phyloP scores from a whole-genome alignment of 2,888 invertebrate genomes.

The Cecidostiba fungosa region DNA sequence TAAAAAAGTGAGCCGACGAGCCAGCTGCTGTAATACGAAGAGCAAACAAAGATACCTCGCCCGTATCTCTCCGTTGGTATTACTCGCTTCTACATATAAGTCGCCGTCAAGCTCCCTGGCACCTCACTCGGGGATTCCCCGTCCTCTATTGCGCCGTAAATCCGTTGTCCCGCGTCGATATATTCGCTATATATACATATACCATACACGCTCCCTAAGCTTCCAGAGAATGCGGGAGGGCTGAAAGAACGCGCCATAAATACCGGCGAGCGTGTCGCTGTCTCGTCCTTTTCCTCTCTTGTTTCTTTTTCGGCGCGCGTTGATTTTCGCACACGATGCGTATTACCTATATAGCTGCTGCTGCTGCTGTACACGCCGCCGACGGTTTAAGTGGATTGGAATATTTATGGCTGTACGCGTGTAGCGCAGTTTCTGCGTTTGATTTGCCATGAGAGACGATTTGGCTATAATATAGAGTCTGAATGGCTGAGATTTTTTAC shows the following conservation, averaged over 20 bases:
- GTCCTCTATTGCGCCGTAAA: constrained; percentile 26
- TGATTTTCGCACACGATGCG: constrained; percentile 3
- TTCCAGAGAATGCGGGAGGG: constrained; percentile 4
- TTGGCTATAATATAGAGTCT: not conserved
- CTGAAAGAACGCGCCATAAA: constrained; percentile 42
- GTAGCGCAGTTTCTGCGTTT: not conserved
- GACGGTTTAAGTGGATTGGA: constrained; percentile 31
- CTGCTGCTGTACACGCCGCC: not conserved
- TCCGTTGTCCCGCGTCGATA: constrained; percentile 39
- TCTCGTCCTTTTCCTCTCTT: not conserved
- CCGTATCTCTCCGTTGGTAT: not conserved
- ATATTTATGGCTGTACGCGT: constrained; percentile 12
- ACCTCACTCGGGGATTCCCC: constrained; percentile 36
- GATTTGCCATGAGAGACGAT: not conserved
- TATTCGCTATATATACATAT: not conserved
- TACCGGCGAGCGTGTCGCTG: constrained; percentile 22
- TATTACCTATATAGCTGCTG: no score
- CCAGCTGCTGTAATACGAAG: not conserved
- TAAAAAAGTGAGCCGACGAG: no score
- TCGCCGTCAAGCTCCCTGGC: constrained; percentile 7
- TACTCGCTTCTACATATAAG: not conserved
- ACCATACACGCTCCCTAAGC: constrained; percentile 23
- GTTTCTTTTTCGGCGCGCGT: not conserved
- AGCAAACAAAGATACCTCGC: not conserved
- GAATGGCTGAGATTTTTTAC: not conserved